These are phyloP conservation scores for Marmota flaviventris DNA, from an alignment of 2,113 vertebrate species.

Conservation along the genomic window DNA sequence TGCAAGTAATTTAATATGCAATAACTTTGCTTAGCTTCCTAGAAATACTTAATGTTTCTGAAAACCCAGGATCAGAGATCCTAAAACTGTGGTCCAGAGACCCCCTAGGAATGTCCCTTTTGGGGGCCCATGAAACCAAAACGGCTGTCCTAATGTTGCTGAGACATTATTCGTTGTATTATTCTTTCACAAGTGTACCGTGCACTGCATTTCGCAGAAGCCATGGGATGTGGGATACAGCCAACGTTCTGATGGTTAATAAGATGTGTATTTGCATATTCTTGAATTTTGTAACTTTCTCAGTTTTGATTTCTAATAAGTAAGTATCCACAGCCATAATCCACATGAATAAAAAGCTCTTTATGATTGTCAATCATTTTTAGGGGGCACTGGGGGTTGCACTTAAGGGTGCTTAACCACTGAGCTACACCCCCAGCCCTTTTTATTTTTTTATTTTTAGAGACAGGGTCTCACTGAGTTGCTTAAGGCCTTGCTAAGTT, in stretches of 20 bases:
- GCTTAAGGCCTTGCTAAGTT: no score
- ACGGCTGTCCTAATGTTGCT: neutral
- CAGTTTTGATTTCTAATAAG: neutral
- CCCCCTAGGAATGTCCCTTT: neutral
- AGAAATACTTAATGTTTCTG: slow-evolving; percentile 45
- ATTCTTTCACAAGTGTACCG: neutral
- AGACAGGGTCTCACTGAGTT: no score
- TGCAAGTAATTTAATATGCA: slow-evolving; percentile 2
- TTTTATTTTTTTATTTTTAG: no score
- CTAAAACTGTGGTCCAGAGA: neutral
- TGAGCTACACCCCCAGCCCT: no score
- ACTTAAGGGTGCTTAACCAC: no score
- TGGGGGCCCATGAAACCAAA: neutral
- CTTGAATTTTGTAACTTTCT: neutral
- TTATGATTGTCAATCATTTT: neutral
- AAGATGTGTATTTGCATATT: neutral
- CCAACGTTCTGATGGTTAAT: neutral
- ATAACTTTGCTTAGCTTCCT: neutral
- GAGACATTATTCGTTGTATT: neutral
- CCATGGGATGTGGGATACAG: neutral
- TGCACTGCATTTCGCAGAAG: neutral
- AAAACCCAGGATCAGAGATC: neutral
- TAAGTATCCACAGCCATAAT: neutral
- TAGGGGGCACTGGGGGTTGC: no score
- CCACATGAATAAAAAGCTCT: neutral